Base-by-base conservation (phyloP, 2,113 vertebrate genomes). In the Poeciliopsis retropinna region DNA sequence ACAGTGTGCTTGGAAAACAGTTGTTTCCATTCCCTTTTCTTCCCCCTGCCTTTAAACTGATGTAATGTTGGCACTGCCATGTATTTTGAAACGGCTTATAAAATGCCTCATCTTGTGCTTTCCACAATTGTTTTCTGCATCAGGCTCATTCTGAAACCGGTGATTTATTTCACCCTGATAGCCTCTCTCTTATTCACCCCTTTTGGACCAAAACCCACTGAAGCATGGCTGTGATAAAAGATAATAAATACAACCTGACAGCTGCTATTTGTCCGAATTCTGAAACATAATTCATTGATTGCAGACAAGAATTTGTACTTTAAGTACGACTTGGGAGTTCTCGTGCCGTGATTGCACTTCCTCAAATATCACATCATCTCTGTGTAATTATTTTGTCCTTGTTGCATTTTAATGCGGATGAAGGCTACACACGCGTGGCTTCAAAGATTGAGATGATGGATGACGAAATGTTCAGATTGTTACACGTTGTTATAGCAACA, bases 221-320 rank as follows among this genome's bases (percentile, higher is more conserved):
- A 84, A 4, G 70, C 39, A 63, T 74, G 34, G 70, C 79, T 70
- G 34, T 39, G 76, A 85, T 73, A 64, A 85, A 85, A 64, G 19
- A 79, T 60, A 62, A 73, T 70, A 73, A 84, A 75, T 67, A 27
- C 25, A 76, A 67, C 5, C 30, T 47, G 70, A 34, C 81, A 82
- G 75, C 75, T 81, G 74, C 28, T 0, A 79, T 85, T 86, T 77
- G 44, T 79, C 81, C 57, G 68, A 85, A 41, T 67, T 70, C 60
- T 63, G 30, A 70, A 73, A 62, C 71, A 31, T 73, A 66, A 67
- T 66, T 86, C 32, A 76, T 63, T 61, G 68, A 77, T 72, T 67
- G 28, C 54, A 47, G 22, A 28, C 39, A 66, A 57, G 2, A 62
- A 47, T 29, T 69, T 78, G 31, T 34, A n/a, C 19, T 76, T 47